Conservation (phyloP, 1,140 invertebrate genomes). For the Bathynomus jamesi region DNA sequence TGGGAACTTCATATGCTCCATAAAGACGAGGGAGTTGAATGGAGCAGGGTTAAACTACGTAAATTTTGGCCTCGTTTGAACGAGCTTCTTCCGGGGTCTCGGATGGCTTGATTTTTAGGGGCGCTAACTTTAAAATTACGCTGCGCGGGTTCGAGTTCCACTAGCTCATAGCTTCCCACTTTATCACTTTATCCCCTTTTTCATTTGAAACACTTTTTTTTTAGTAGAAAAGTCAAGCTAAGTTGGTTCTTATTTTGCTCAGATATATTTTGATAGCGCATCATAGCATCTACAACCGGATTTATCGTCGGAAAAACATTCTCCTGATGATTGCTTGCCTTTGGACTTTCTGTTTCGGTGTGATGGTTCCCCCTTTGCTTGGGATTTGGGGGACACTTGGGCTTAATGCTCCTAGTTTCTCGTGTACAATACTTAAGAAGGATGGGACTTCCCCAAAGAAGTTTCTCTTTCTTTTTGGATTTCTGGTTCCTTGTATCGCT, state of each 20-base stretch:
- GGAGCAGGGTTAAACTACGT: too few species aligned
- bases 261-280: constrained; percentile 75
- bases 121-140: too few species aligned
- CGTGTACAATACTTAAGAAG: constrained; percentile 69
- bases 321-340: constrained; percentile 61
- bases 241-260: constrained; percentile 25
- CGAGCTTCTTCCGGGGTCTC: too few species aligned
- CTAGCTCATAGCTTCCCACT: too few species aligned
- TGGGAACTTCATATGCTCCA: too few species aligned
- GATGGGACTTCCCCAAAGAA: constrained; percentile 70
- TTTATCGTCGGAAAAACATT: constrained; percentile 64
- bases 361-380: constrained; percentile 64
- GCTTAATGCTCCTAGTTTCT: constrained; percentile 65
- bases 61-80: too few species aligned
- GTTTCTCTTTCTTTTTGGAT: constrained; percentile 70
- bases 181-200: neutral
- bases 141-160: too few species aligned
- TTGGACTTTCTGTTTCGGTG: constrained; percentile 58
- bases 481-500: constrained; percentile 64
- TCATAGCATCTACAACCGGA: constrained; percentile 60
- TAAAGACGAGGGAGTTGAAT: too few species aligned
- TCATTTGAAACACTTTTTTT: too few species aligned
- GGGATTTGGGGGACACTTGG: constrained; percentile 76
- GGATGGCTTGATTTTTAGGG: too few species aligned
- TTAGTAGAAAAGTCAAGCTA: too few species aligned